A percentile compares a stretch with the other conserved stretches of the same genome.
Conservation (phyloP, 2,113 vertebrate genomes). For the Donacobius atricapilla region DNA sequence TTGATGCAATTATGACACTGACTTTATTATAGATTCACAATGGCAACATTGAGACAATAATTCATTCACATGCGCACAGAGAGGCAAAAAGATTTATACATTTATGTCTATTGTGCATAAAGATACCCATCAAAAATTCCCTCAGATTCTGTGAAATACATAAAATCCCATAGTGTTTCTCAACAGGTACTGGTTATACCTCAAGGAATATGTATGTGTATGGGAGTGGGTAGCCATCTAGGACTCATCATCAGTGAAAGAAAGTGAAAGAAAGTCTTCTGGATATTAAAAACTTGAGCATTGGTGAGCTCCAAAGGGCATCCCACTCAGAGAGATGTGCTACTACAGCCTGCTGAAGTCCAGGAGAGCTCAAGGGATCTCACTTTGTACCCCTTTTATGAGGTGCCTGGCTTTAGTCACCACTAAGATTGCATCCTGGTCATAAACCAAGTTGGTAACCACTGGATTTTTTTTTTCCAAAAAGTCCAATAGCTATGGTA, state of each 20-base stretch:
- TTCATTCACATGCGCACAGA: neutral
- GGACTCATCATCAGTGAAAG: neutral
- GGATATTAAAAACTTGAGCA: fast-evolving
- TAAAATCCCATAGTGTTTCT: neutral
- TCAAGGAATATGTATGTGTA: neutral
- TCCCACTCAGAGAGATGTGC: neutral
- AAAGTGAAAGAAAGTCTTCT: neutral
- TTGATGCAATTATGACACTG: neutral
- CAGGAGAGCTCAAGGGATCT: neutral
- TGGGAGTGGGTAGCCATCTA: too few relatives aligned
- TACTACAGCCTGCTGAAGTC: neutral
- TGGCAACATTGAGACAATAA: neutral
- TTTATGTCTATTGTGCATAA: neutral
- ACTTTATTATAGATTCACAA: neutral
- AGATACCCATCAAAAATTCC: neutral
- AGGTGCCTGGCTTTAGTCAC: neutral
- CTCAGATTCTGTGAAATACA: neutral
- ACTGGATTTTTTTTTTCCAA: neutral
- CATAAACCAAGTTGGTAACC: neutral
- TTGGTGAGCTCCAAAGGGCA: neutral
- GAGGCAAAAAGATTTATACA: neutral
- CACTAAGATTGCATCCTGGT: neutral
- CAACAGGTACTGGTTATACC: neutral
- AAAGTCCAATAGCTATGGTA: neutral
- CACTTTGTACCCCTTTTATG: neutral